These are phyloP conservation scores for Drosophila yooni DNA, from an alignment of 2,888 invertebrate genomes.

Conservation along the genomic window DNA sequence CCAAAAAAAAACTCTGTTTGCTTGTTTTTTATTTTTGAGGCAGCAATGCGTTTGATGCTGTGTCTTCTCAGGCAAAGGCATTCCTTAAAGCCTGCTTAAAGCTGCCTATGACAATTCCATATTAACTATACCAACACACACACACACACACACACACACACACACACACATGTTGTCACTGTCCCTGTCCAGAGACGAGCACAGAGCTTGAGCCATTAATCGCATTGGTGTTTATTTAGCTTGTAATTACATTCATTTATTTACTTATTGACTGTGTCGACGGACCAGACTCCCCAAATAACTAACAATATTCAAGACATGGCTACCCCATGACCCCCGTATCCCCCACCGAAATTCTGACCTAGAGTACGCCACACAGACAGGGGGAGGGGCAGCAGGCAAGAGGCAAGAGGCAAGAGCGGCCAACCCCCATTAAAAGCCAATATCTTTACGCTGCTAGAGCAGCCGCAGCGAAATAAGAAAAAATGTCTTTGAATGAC, in stretches of 20 bases:
- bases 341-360: slow-evolving; percentile 37
- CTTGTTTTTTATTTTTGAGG: slow-evolving; percentile 6
- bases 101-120: slow-evolving; percentile 41
- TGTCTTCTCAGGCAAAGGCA: slow-evolving; percentile 1
- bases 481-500: slow-evolving; percentile 84
- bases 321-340: neutral
- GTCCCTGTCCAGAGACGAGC: neutral
- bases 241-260: slow-evolving; percentile 84
- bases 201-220: slow-evolving; percentile 72
- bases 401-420: neutral
- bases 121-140: slow-evolving; percentile 1
- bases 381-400: neutral
- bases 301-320: slow-evolving; percentile 70
- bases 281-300: slow-evolving; percentile 63
- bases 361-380: slow-evolving; percentile 67
- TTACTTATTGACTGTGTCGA: slow-evolving; percentile 83
- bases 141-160: slow-evolving; percentile 8
- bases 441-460: slow-evolving; percentile 69
- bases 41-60: slow-evolving; percentile 62
- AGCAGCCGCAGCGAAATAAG: slow-evolving; percentile 65
- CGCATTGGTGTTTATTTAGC: slow-evolving; percentile 82
- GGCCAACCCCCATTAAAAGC: slow-evolving; percentile 78
- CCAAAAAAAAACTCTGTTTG: slow-evolving; percentile 8
- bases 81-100: slow-evolving; percentile 47
- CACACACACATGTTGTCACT: slow-evolving; percentile 5